Percentiles rank a stretch among this genome's conserved stretches.
These are phyloP conservation scores for Vanessa cardui DNA, from an alignment of 2,888 invertebrate species.

Conservation along the genomic window DNA sequence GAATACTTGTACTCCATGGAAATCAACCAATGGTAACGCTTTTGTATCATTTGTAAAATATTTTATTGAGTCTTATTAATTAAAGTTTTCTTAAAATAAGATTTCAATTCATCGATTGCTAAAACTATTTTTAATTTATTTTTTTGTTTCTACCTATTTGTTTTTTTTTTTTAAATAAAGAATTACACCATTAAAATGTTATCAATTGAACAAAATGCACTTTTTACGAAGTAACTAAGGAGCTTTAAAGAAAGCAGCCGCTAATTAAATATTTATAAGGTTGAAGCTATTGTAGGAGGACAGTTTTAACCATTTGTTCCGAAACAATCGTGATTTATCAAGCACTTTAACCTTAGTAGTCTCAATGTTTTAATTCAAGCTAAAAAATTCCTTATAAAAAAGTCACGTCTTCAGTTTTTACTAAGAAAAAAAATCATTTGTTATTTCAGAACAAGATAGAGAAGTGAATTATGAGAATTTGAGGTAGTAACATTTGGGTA, in stretches of 20 bases:
- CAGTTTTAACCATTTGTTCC: background rate
- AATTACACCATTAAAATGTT: background rate
- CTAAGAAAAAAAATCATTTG: background rate
- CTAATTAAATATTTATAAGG: constrained; percentile 14
- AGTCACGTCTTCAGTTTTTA: background rate
- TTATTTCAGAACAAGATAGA: too few relatives aligned
- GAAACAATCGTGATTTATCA: constrained; percentile 10
- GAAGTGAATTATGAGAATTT: too few relatives aligned
- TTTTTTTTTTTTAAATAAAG: background rate
- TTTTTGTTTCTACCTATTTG: too few relatives aligned
- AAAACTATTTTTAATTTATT: too few relatives aligned
- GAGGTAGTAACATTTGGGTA: too few relatives aligned
- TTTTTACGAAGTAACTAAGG: background rate
- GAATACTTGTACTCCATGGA: too few relatives aligned
- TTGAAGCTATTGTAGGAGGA: constrained; percentile 3
- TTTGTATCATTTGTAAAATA: too few relatives aligned
- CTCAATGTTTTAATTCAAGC: constrained; percentile 2
- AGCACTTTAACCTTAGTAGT: too few relatives aligned
- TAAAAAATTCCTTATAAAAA: background rate
- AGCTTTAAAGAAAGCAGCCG: background rate
- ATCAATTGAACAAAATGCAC: background rate
- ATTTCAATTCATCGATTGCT: too few relatives aligned
- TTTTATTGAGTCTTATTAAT: too few relatives aligned
- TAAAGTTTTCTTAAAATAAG: too few relatives aligned
- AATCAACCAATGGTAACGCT: too few relatives aligned